Conservation (phyloP, 2,888 invertebrate species). For the Brachyptera putata region DNA sequence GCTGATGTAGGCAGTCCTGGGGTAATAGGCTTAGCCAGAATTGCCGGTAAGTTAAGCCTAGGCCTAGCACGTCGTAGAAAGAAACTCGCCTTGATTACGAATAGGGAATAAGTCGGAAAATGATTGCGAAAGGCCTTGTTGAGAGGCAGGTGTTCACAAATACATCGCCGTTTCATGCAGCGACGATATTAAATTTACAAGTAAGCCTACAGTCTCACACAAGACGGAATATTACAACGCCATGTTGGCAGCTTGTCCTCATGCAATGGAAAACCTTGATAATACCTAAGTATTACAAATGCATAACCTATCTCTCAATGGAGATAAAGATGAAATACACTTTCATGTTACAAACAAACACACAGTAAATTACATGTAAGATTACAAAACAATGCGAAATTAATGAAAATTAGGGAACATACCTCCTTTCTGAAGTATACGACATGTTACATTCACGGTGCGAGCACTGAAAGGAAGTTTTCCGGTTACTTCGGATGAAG, state of each 20-base stretch:
- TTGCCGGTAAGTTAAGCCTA: too few relatives aligned
- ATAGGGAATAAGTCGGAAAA: too few relatives aligned
- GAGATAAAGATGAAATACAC: not conserved
- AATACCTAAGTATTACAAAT: conserved; percentile 11
- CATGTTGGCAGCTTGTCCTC: conserved; percentile 53
- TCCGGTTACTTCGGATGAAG: conserved; percentile 8
- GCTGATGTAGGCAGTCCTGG: too few relatives aligned
- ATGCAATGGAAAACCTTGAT: conserved; percentile 36
- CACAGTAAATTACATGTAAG: conserved; percentile 15
- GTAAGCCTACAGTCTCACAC: not conserved
- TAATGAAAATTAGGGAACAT: conserved; percentile 49
- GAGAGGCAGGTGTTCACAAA: too few relatives aligned
- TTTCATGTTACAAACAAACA: not conserved
- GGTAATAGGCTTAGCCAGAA: too few relatives aligned
- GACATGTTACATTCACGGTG: conserved; percentile 78
- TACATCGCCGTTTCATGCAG: too few relatives aligned
- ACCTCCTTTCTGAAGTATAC: conserved; percentile 75
- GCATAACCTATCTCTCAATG: not conserved
- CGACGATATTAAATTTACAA: conserved; percentile 3
- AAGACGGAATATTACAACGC: conserved; percentile 47
- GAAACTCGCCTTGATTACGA: too few relatives aligned
- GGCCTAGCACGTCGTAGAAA: too few relatives aligned
- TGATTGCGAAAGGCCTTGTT: too few relatives aligned
- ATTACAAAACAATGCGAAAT: not conserved
- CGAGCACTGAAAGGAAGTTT: conserved; percentile 63